Percentiles rank a stretch among this genome's conserved stretches.
Evolutionary conservation across 2,113 vertebrate genomes (phyloP).

Genomic region (Sarotherodon lohbergeri): DNA sequence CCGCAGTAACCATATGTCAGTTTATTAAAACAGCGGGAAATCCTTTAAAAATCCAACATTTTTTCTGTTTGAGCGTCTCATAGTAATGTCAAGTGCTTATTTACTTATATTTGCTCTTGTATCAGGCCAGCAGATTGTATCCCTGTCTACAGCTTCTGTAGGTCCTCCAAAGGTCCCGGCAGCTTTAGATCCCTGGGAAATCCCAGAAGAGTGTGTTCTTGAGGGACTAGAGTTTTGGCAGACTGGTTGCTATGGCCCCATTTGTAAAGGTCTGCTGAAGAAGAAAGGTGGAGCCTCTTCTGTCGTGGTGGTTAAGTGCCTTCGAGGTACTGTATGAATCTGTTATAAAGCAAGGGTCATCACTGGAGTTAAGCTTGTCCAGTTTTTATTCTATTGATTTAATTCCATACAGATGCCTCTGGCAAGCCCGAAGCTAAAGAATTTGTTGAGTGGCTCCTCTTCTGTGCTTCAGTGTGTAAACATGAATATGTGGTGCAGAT

Average conservation of each 20-base stretch:
- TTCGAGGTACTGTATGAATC: constrained; percentile 37
- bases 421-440: constrained; percentile 41
- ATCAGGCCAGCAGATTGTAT: constrained; percentile 5
- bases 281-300: background rate
- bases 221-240: constrained; percentile 55
- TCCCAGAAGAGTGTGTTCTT: constrained; percentile 45
- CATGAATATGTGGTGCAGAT: constrained; percentile 67
- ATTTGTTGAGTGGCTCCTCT: constrained; percentile 60
- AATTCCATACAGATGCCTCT: constrained; percentile 3
- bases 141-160: background rate
- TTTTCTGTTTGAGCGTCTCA: background rate
- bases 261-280: constrained; percentile 55
- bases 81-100: background rate
- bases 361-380: background rate
- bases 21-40: background rate
- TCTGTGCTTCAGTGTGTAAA: constrained; percentile 59
- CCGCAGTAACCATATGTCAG: background rate
- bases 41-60: background rate
- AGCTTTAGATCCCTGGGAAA: constrained; percentile 46
- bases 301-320: constrained; percentile 56
- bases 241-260: constrained; percentile 53
- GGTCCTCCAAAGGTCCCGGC: background rate
- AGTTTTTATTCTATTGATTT: background rate
- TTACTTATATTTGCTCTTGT: background rate
- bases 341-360: background rate